Evolutionary conservation across 1,140 invertebrate genomes (phyloP).

Genomic region (Drosophila lowei): DNA sequence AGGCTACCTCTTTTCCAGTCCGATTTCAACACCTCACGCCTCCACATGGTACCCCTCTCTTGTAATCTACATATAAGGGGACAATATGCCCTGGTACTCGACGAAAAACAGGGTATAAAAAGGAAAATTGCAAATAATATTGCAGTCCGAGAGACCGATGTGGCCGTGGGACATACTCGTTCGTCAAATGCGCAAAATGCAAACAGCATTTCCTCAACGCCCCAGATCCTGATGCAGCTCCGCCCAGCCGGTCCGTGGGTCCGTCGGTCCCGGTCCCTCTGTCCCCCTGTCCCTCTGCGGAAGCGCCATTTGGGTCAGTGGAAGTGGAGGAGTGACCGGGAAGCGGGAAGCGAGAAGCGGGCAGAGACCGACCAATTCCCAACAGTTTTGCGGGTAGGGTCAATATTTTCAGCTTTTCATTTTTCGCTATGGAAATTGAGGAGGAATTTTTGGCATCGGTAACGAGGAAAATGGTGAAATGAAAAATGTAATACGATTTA

Average conservation of each 20-base stretch:
- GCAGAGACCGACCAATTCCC: no score
- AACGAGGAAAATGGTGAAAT: slow-evolving; percentile 14
- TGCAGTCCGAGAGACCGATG: slow-evolving; percentile 2
- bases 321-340: slow-evolving; percentile 27
- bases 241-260: no score
- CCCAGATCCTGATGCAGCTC: no score
- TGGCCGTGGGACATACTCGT: neutral
- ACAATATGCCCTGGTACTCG: no score
- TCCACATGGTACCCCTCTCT: no score
- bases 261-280: neutral
- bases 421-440: slow-evolving; percentile 45
- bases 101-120: no score
- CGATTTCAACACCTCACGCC: no score
- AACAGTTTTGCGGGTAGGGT: slow-evolving; percentile 6
- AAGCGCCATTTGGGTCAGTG: slow-evolving; percentile 35
- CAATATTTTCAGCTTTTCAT: slow-evolving; percentile 36
- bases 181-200: slow-evolving; percentile 39
- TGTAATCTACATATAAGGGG: no score
- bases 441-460: slow-evolving; percentile 15
- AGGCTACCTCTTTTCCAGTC: no score
- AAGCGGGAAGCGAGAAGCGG: neutral
- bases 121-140: slow-evolving; percentile 17
- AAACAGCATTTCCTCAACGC: slow-evolving; percentile 16
- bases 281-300: neutral
- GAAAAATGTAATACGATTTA: slow-evolving; percentile 31